Percentiles rank a stretch among this genome's conserved stretches.
phyloP scores from a whole-genome alignment of 2,113 vertebrate genomes.

The Rhineura floridana region DNA sequence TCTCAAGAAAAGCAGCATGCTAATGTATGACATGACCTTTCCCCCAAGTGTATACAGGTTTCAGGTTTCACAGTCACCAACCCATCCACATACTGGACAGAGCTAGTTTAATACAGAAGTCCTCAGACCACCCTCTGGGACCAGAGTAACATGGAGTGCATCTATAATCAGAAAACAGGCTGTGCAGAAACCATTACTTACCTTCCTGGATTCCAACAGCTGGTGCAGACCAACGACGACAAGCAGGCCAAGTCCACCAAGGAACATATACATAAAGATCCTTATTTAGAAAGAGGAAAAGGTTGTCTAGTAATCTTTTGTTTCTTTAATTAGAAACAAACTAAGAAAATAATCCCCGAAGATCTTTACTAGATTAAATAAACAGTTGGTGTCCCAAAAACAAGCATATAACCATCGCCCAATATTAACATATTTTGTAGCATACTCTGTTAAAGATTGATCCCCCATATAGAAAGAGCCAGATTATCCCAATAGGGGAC shows the following conservation, averaged over 20 bases:
- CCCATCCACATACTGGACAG: background rate
- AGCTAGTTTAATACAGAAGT: background rate
- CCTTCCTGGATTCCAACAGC: conserved; percentile 96
- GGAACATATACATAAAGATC: conserved; percentile 98
- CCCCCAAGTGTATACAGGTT: background rate
- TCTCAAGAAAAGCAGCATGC: background rate
- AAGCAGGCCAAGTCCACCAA: conserved; percentile 91
- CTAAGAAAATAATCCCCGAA: background rate
- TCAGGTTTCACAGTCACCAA: background rate
- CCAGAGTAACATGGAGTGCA: background rate
- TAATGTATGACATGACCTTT: background rate
- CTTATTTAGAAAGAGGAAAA: conserved; percentile 68
- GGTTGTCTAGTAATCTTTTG: background rate
- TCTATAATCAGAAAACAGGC: background rate
- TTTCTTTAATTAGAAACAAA: background rate
- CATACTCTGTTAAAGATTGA: background rate
- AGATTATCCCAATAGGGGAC: background rate
- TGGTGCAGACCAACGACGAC: conserved; percentile 93
- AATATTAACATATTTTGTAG: background rate
- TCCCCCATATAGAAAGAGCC: too few relatives aligned
- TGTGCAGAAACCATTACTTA: conserved; percentile 53
- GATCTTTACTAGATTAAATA: background rate
- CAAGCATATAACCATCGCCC: background rate
- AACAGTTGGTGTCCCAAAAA: background rate
- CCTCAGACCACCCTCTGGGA: background rate